phyloP scores from a whole-genome alignment of 1,140 invertebrate species.

The Penaeus indicus region DNA sequence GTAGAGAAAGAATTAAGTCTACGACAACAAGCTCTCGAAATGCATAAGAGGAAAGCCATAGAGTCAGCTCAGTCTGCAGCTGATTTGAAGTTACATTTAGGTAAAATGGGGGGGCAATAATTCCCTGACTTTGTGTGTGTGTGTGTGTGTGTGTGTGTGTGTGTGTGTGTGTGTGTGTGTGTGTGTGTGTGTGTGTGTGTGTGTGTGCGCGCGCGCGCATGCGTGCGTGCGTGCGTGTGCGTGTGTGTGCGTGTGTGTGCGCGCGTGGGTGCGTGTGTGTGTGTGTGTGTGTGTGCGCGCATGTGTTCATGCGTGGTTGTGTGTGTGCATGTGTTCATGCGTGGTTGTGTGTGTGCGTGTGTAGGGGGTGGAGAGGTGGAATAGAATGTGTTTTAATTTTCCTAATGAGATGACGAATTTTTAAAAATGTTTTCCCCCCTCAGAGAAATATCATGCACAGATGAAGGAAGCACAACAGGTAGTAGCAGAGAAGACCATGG shows the following conservation, averaged over 20 bases:
- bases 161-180: neutral
- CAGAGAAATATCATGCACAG: slow-evolving; percentile 94
- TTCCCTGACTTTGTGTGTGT: neutral
- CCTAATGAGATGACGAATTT: slow-evolving; percentile 14
- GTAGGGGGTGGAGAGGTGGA: neutral
- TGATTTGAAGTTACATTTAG: slow-evolving; percentile 96
- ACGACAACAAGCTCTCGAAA: slow-evolving; percentile 94
- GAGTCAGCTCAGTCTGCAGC: slow-evolving; percentile 94
- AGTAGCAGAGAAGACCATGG: slow-evolving; percentile 95
- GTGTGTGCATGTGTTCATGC: neutral
- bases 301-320: neutral
- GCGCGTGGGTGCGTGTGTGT: too few relatives aligned
- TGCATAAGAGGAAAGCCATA: slow-evolving; percentile 97
- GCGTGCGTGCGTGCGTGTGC: neutral
- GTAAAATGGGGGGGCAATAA: slow-evolving; percentile 73
- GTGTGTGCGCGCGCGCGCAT: too few relatives aligned
- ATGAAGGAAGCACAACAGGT: slow-evolving; percentile 97
- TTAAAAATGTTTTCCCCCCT: slow-evolving; percentile 66
- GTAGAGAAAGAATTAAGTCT: slow-evolving; percentile 94
- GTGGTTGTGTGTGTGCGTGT: too few relatives aligned
- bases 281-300: neutral
- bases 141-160: neutral
- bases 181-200: neutral
- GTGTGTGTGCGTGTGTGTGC: neutral
- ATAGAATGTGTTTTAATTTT: neutral